phyloP scores from a whole-genome alignment of 1,140 invertebrate genomes.

The Drosophila pruinosa region DNA sequence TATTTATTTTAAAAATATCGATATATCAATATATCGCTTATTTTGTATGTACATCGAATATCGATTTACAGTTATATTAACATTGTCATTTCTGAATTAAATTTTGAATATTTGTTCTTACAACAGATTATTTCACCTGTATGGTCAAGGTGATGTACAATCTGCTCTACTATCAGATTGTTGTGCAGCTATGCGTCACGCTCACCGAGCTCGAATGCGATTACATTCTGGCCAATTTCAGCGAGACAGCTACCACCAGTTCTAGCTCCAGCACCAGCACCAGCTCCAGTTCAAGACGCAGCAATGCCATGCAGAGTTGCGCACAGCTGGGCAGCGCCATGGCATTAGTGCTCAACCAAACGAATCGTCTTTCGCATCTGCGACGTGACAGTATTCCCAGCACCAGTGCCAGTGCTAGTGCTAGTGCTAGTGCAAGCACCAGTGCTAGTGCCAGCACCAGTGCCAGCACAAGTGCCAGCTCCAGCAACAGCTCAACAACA shows the following conservation, averaged over 20 bases:
- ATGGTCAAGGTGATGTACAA: conserved; percentile 94
- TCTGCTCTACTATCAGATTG: conserved; percentile 93
- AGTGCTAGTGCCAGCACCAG: conserved; percentile 15
- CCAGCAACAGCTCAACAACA: neutral
- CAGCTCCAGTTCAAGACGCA: neutral
- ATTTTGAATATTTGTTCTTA: neutral
- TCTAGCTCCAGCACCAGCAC: neutral
- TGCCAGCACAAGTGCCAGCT: neutral
- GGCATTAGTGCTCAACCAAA: conserved; percentile 72
- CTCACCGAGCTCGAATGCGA: conserved; percentile 84
- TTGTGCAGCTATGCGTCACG: conserved; percentile 86
- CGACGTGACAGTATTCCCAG: conserved; percentile 82
- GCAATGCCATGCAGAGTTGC: conserved; percentile 33
- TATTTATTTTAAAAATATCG: no score
- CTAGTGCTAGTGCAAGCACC: neutral
- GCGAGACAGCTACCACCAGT: neutral
- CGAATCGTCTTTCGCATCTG: conserved; percentile 65
- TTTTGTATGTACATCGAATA: no score
- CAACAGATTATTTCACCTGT: conserved; percentile 93
- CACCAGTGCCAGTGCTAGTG: conserved; percentile 12
- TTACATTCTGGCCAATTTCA: conserved; percentile 66
- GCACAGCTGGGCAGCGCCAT: conserved; percentile 73
- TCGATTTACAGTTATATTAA: no score
- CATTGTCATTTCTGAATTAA: no score
- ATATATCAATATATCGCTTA: no score